Evolutionary conservation across 2,797 vertebrate species (phyloP).

Genomic region (Urocyon cinereoargenteus): DNA sequence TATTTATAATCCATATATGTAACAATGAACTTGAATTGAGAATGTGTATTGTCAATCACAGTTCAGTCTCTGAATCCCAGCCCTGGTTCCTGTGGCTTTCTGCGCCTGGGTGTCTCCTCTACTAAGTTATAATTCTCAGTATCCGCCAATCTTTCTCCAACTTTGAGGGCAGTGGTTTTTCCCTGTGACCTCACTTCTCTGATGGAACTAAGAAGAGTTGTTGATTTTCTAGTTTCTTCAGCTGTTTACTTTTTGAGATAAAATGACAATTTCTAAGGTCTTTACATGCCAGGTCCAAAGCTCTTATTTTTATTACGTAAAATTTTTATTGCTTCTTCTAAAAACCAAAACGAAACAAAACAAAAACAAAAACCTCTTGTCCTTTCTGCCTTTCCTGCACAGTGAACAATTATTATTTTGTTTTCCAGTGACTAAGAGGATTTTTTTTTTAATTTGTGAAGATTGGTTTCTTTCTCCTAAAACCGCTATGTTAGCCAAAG

Average conservation of each 20-base stretch:
- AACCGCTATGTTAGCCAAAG: background rate
- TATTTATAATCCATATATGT: background rate
- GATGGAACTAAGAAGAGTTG: background rate
- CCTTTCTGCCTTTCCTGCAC: background rate
- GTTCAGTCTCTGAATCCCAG: too few species aligned
- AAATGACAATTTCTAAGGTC: background rate
- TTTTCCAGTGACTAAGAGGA: background rate
- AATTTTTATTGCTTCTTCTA: background rate
- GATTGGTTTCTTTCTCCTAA: background rate
- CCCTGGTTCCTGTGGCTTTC: background rate
- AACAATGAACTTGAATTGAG: background rate
- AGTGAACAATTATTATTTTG: background rate
- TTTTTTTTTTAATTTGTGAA: background rate
- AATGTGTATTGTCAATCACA: background rate
- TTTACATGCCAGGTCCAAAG: background rate
- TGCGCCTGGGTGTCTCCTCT: background rate
- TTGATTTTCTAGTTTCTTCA: background rate
- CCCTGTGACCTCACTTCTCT: background rate
- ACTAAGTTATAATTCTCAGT: background rate
- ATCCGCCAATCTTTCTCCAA: background rate
- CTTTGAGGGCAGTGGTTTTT: background rate
- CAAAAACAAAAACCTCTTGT: background rate
- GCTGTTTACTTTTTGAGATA: background rate
- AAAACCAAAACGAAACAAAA: background rate
- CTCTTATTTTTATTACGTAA: background rate